Evolutionary conservation across 1,140 invertebrate genomes (phyloP).

Genomic region (Sesamia nonagrioides): DNA sequence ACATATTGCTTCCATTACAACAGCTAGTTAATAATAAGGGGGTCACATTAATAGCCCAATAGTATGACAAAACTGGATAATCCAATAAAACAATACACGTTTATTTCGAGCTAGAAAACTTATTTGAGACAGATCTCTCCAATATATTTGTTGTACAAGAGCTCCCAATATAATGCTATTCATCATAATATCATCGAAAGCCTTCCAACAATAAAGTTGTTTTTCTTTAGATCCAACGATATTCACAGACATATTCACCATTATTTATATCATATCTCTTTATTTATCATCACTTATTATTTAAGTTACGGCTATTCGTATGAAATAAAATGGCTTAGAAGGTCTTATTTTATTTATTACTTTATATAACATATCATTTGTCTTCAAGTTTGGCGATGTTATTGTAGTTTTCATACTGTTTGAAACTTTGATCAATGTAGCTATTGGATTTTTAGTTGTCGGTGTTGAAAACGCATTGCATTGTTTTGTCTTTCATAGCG

Average conservation of each 20-base stretch:
- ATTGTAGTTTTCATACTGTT: not conserved
- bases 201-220: slow-evolving; percentile 18
- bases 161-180: not conserved
- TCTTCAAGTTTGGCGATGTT: not conserved
- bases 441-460: not conserved
- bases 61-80: too few relatives aligned
- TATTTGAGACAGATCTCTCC: not conserved
- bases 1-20: too few relatives aligned
- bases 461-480: not conserved
- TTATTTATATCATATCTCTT: slow-evolving; percentile 16
- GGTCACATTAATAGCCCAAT: too few relatives aligned
- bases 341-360: slow-evolving; percentile 1
- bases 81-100: too few relatives aligned
- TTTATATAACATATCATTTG: not conserved
- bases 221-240: slow-evolving; percentile 9
- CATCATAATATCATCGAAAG: slow-evolving; percentile 17
- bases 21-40: too few relatives aligned
- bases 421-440: not conserved
- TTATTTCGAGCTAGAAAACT: too few relatives aligned
- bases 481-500: slow-evolving; percentile 14
- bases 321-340: not conserved
- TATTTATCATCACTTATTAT: slow-evolving; percentile 19
- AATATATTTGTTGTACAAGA: not conserved
- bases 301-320: slow-evolving; percentile 14
- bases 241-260: not conserved